Conservation (phyloP, 2,888 invertebrate genomes). For the Ormyrus labotus region DNA sequence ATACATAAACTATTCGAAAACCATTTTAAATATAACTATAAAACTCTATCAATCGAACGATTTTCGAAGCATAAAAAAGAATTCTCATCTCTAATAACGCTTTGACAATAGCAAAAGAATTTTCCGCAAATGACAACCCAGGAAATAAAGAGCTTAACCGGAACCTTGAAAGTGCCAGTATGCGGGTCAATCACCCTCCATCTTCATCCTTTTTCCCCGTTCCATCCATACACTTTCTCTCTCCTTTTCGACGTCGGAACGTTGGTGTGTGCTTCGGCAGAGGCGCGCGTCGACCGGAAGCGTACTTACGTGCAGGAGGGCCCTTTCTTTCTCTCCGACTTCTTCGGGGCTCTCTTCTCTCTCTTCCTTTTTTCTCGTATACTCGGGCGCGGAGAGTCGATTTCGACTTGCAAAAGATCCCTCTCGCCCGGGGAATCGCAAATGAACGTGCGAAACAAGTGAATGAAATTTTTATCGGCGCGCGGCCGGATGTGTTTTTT, state of each 20-base stretch:
- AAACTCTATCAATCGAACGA: too few relatives aligned
- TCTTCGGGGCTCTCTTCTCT: neutral
- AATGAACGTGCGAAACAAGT: neutral
- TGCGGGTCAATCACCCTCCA: neutral
- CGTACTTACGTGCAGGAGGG: neutral
- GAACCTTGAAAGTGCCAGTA: too few relatives aligned
- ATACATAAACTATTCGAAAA: too few relatives aligned
- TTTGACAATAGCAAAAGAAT: too few relatives aligned
- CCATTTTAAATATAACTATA: too few relatives aligned
- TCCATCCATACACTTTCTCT: neutral
- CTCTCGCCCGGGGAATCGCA: neutral
- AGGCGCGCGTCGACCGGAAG: constrained; percentile 10
- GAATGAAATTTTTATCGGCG: too few relatives aligned
- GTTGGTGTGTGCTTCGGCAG: neutral
- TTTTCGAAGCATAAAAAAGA: too few relatives aligned
- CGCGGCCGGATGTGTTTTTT: too few relatives aligned
- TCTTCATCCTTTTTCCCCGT: neutral
- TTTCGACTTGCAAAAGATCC: neutral
- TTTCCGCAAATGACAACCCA: too few relatives aligned
- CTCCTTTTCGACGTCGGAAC: neutral
- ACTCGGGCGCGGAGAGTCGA: too few relatives aligned
- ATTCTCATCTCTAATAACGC: too few relatives aligned
- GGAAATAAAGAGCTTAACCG: too few relatives aligned
- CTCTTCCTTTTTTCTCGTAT: neutral
- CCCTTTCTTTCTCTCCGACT: constrained; percentile 5